Evolutionary conservation across 2,797 vertebrate genomes (phyloP).

Genomic region (Anas georgica): DNA sequence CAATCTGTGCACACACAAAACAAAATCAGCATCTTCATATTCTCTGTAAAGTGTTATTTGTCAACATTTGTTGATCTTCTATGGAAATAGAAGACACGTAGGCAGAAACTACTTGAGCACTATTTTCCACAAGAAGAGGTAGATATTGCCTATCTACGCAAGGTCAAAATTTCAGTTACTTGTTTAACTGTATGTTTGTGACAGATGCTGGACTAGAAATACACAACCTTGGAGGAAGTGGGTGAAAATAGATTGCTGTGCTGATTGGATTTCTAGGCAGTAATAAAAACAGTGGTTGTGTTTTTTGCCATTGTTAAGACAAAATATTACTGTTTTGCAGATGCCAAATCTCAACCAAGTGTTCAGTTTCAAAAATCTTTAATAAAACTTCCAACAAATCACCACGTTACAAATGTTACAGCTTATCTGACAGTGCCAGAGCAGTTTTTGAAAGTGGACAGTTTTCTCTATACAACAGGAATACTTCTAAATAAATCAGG

Average conservation of each 20-base stretch:
- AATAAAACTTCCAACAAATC: conserved; percentile 81
- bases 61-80: not conserved
- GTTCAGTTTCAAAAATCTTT: conserved; percentile 88
- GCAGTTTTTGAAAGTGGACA: conserved; percentile 78
- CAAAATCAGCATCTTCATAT: not conserved
- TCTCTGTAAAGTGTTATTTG: not conserved
- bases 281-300: not conserved
- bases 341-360: conserved; percentile 81
- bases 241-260: not conserved
- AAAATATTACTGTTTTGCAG: conserved; percentile 73
- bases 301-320: not conserved
- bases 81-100: not conserved
- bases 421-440: conserved; percentile 86
- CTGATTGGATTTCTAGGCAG: not conserved
- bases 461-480: conserved; percentile 78
- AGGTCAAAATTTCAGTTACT: not conserved
- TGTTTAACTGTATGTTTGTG: not conserved
- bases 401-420: conserved; percentile 81
- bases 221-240: not conserved
- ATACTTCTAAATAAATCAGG: conserved; percentile 84
- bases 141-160: not conserved
- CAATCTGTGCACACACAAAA: not conserved
- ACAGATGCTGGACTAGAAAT: not conserved
- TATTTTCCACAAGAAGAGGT: not conserved
- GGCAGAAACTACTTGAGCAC: not conserved